Evolutionary conservation across 2,888 invertebrate genomes (phyloP), one percentile per base, ranked within the genome.

Genomic region (Drosophila cognata): DNA sequence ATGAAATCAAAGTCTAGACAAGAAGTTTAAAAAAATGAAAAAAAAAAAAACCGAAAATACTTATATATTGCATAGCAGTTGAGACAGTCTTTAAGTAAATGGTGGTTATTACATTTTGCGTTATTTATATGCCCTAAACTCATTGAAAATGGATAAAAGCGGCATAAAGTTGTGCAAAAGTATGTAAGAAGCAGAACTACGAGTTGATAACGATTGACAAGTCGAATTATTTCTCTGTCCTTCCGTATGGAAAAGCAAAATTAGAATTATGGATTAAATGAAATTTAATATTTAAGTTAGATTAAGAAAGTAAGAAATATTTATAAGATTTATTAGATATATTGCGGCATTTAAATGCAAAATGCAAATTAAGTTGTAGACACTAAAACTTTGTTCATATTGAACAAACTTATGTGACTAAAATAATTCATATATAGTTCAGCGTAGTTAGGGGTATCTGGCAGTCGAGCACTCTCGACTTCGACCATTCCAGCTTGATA

Each of bases 1-100:
- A 18, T 13, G 21, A 43, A 56, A 62, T 25, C 46, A 55, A 21
- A 3, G 78, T 74, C 71, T 58, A 56, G 58, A 74, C 74, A 51
- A 18, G 11, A 61, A 71, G 16, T 35, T 46, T 1, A 21, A 13
- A 46, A 25, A 16, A 46, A 25, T 8, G 4, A 4, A 21, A 4
- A 13, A 41, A 53, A 53, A 46, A 31, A 10, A 29, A 29, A 48
- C 10, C 2, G 13, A 16, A 43, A 25, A 46, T 21, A 35, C 25
- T 29, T 36, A 41, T 21, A 38, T 43, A 21, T 36, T 38, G 11
- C 50, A 55, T 43, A 43, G 53, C 55, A 36, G 35, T 57, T 38
- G 1, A 36, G 38, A 35, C 31, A 38, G 25, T 0, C 28, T 16
- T 46, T 18, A 52, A 56, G 8, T 53, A 36, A 52, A 51, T 36